These are phyloP conservation scores for Calephelis virginiensis DNA, from an alignment of 1,140 invertebrate genomes.

Conservation along the genomic window DNA sequence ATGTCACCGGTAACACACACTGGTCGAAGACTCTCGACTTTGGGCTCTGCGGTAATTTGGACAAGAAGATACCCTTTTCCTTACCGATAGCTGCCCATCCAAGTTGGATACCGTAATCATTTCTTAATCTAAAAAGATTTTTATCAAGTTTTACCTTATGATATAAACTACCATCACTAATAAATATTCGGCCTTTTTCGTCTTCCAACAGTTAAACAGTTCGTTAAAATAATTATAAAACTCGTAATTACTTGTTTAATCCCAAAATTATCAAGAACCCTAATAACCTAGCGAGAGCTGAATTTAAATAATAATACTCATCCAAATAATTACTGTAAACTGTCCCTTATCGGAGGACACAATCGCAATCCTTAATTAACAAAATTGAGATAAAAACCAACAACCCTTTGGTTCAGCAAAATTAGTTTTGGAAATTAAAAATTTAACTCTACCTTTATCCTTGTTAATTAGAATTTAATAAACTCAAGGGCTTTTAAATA, in stretches of 20 bases:
- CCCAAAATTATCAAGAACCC: constrained; percentile 15
- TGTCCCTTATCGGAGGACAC: constrained; percentile 36
- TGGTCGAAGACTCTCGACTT: too few relatives aligned
- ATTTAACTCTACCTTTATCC: constrained; percentile 13
- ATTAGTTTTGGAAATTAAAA: constrained; percentile 29
- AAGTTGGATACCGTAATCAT: too few relatives aligned
- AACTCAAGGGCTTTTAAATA: constrained; percentile 2
- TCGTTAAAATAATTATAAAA: not conserved
- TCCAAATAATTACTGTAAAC: constrained; percentile 41
- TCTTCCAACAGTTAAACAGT: too few relatives aligned
- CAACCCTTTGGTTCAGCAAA: constrained; percentile 24
- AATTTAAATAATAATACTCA: constrained; percentile 36
- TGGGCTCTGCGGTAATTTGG: too few relatives aligned
- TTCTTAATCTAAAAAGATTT: too few relatives aligned
- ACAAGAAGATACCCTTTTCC: too few relatives aligned
- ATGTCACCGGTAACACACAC: too few relatives aligned
- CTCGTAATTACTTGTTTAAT: constrained; percentile 9
- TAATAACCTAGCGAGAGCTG: constrained; percentile 19
- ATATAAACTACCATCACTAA: not conserved
- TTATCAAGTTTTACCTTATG: not conserved
- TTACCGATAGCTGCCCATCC: too few relatives aligned
- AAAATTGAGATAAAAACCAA: constrained; percentile 39
- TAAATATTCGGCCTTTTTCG: too few relatives aligned
- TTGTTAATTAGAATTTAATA: constrained; percentile 13
- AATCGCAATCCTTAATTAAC: constrained; percentile 39